Conservation (phyloP, 2,113 vertebrate species). For the Fulica atra region DNA sequence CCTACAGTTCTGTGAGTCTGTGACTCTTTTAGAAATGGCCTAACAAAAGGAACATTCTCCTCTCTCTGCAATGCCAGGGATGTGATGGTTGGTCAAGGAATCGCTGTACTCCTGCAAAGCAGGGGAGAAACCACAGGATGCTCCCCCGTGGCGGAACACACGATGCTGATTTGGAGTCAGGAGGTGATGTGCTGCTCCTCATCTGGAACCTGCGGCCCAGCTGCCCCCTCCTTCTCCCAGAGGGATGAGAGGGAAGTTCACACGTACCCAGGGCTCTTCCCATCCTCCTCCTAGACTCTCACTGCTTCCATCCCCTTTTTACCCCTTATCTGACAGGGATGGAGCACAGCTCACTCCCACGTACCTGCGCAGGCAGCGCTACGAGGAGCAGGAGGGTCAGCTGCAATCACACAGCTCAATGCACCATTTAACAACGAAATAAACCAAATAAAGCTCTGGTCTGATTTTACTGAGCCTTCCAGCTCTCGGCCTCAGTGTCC, state of each 20-base stretch:
- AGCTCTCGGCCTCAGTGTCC: neutral
- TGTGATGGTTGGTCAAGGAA: neutral
- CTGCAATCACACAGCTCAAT: neutral
- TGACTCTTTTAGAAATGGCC: neutral
- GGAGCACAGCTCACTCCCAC: neutral
- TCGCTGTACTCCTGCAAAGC: neutral
- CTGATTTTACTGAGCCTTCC: neutral
- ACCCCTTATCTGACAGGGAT: neutral
- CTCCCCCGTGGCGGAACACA: neutral
- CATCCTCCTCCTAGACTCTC: rapidly evolving
- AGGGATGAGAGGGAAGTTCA: rapidly evolving
- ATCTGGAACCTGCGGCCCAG: neutral
- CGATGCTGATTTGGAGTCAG: rapidly evolving
- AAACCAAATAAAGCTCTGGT: neutral
- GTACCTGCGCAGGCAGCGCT: neutral
- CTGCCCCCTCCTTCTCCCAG: neutral
- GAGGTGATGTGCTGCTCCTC: neutral
- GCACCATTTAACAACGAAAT: too few species aligned
- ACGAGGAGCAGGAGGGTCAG: neutral
- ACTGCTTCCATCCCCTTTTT: neutral
- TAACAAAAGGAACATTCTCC: too few species aligned
- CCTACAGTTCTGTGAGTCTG: too few species aligned
- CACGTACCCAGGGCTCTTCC: neutral
- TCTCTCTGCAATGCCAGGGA: neutral
- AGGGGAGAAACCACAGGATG: neutral